Conservation (phyloP, 1,140 invertebrate species). For the Penaeus chinensis region DNA sequence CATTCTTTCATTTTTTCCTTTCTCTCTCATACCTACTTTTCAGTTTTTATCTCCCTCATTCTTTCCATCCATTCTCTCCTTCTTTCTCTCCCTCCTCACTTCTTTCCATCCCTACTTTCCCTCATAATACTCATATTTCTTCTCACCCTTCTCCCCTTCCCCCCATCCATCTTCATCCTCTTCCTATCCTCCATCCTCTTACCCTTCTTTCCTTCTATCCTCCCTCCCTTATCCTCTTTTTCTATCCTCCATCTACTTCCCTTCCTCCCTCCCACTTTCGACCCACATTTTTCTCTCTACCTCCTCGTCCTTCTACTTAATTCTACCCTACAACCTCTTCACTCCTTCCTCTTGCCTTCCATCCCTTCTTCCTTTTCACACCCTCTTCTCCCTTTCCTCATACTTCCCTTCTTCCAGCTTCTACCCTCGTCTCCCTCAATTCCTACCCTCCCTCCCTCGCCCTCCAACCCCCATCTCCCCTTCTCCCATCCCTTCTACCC, state of each 20-base stretch:
- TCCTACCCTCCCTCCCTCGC: not conserved
- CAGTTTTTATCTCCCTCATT: not conserved
- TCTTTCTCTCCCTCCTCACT: conserved; percentile 3
- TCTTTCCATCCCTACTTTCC: not conserved
- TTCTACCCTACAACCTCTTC: not conserved
- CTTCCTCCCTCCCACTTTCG: not conserved
- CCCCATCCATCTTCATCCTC: not conserved
- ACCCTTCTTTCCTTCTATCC: not conserved
- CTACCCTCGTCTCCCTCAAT: not conserved
- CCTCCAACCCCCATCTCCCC: not conserved
- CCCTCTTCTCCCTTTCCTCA: not conserved
- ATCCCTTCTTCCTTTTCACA: not conserved
- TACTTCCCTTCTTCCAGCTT: not conserved
- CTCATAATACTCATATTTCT: not conserved
- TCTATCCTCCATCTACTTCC: no score
- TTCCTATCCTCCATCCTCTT: not conserved
- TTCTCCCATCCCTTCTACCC: not conserved
- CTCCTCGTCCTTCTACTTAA: not conserved
- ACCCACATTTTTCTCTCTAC: not conserved
- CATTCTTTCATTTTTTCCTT: not conserved
- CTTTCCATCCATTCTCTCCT: not conserved
- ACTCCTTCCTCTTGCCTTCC: not conserved
- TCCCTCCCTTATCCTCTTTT: not conserved
- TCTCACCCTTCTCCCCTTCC: not conserved
- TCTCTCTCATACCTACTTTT: not conserved